These are phyloP conservation scores for Cheiracanthium punctorium DNA, from an alignment of 2,888 invertebrate genomes.

Conservation along the genomic window DNA sequence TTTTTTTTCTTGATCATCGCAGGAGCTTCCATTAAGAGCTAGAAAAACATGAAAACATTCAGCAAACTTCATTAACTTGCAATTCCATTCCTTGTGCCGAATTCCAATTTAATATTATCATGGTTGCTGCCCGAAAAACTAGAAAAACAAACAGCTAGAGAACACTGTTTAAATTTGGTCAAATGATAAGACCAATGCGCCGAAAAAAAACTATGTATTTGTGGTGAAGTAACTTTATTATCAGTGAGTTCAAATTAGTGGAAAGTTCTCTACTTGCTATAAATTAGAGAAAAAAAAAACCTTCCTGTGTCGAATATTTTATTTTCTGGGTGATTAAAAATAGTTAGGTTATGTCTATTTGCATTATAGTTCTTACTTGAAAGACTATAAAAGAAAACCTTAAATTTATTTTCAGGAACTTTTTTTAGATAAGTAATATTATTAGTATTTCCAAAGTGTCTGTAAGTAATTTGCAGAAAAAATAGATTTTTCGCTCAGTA, in stretches of 20 bases:
- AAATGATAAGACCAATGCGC: neutral
- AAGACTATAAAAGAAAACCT: too few relatives aligned
- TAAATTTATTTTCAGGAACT: too few relatives aligned
- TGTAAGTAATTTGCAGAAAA: too few relatives aligned
- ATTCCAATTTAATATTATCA: conserved; percentile 56
- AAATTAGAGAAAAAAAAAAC: neutral
- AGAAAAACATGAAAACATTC: conserved; percentile 46
- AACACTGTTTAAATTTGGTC: neutral
- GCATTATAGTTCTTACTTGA: too few relatives aligned
- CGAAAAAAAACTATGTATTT: neutral
- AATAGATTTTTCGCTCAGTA: too few relatives aligned
- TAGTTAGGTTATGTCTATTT: too few relatives aligned
- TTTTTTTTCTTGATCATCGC: conserved; percentile 32
- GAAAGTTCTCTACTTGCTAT: neutral
- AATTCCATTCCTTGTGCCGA: conserved; percentile 38
- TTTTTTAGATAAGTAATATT: too few relatives aligned
- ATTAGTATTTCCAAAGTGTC: too few relatives aligned
- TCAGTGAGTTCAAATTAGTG: neutral
- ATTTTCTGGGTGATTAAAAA: too few relatives aligned
- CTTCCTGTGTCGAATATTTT: too few relatives aligned
- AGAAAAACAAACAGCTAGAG: conserved; percentile 6
- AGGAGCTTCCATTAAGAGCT: conserved; percentile 43
- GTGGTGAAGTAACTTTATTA: neutral
- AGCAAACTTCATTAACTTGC: conserved; percentile 65
- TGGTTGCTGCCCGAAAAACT: neutral